Evolutionary conservation across 2,797 vertebrate genomes (phyloP).

Genomic region (Cirrhinus mrigala): DNA sequence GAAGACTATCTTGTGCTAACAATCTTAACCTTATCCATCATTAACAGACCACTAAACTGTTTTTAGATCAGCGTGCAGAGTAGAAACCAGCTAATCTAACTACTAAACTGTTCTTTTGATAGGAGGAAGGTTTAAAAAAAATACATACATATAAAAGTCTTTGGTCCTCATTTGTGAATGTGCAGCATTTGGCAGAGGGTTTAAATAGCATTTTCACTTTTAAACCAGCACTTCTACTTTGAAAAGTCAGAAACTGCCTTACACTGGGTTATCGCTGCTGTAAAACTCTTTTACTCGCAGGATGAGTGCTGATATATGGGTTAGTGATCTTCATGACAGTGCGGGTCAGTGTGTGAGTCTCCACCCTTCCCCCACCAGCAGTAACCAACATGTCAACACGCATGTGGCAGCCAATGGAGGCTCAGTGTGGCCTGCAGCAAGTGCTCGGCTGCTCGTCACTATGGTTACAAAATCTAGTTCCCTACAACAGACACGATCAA

Average conservation of each 20-base stretch:
- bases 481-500: slow-evolving; percentile 54
- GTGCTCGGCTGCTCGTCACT: slow-evolving; percentile 65
- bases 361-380: slow-evolving; percentile 36
- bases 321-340: slow-evolving; percentile 36
- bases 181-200: neutral
- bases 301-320: slow-evolving; percentile 29
- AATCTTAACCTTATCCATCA: too few relatives aligned
- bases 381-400: slow-evolving; percentile 57
- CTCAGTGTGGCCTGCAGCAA: slow-evolving; percentile 59
- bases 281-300: neutral
- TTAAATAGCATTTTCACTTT: neutral
- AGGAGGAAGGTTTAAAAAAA: neutral
- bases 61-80: neutral
- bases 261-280: neutral
- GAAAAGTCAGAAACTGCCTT: neutral
- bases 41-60: neutral
- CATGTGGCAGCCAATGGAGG: slow-evolving; percentile 64
- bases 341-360: slow-evolving; percentile 34
- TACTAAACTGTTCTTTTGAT: neutral
- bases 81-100: neutral
- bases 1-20: too few relatives aligned
- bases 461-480: slow-evolving; percentile 65
- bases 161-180: neutral
- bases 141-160: too few relatives aligned
- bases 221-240: neutral